Evolutionary conservation across 1,140 invertebrate species (phyloP), one percentile per base, ranked within the genome.

Genomic region (Drosophila insularis): DNA sequence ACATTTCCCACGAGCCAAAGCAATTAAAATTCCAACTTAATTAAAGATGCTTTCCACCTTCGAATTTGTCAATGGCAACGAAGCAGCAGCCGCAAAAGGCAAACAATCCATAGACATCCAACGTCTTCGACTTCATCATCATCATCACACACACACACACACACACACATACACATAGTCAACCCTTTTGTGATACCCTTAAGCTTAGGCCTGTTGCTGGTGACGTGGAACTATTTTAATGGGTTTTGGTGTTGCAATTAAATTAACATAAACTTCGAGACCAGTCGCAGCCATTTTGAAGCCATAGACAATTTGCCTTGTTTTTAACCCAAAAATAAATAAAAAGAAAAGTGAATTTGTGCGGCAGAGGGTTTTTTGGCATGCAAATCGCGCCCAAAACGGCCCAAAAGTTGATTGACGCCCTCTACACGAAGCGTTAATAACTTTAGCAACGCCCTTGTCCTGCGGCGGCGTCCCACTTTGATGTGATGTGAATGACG

Each of bases 391-490:
- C 61, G 74, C 69, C 61, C 63, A 60, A 53, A 53, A 27, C 6
- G 27, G 69, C 71, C 63, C 80, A 78, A 50, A 50, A 78, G 58
- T 85, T 89, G 84, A 89, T 89, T 89, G 84, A 89, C 84, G 77
- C 84, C 84, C 43, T 10, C 19, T 8, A 80, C 84, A 80, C 80
- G 74, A 89, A 80, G 80, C 84, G 84, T 89, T 89, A 89, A 89
- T 89, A 89, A 89, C 84, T 89, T 89, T 89, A 89, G 84, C 84
- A 84, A 89, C 84, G 84, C 84, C 84, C 75, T 70, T 78, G 80
- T 78, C 80, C 80, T 89, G 80, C 80, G 84, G 80, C 80, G 84
- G 80, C 84, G 84, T 76, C 76, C 39, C 70, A 78, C 81, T 86
- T 72, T 81, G 78, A 86, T 86, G 76, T 78, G 63, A 78, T 68